These are phyloP conservation scores for Eupithecia insigniata DNA, from an alignment of 2,888 invertebrate genomes.

Conservation along the genomic window DNA sequence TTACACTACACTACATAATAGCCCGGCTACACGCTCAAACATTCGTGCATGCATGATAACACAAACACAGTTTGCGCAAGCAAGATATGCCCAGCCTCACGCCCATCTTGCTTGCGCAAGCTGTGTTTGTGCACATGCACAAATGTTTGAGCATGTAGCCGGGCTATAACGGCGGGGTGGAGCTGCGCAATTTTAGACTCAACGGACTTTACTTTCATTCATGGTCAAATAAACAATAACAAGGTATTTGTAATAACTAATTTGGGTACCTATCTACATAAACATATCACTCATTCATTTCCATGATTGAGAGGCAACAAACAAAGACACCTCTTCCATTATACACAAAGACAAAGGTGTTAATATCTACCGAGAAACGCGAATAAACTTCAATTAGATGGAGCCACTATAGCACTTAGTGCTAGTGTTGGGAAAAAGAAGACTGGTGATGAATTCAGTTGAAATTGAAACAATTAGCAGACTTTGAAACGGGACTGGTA, in stretches of 20 bases:
- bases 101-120: too few relatives aligned
- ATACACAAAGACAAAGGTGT: constrained; percentile 63
- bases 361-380: constrained; percentile 68
- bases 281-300: constrained; percentile 6
- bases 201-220: neutral
- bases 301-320: constrained; percentile 29
- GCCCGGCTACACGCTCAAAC: too few relatives aligned
- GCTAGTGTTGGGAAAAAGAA: constrained; percentile 36
- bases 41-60: too few relatives aligned
- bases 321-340: constrained; percentile 45
- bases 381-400: constrained; percentile 79
- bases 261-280: neutral
- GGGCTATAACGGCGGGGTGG: too few relatives aligned
- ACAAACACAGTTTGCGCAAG: too few relatives aligned
- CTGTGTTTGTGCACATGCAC: too few relatives aligned
- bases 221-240: neutral
- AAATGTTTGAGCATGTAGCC: too few relatives aligned
- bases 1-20: too few relatives aligned
- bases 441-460: constrained; percentile 1
- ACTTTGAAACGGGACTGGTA: neutral
- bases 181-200: neutral
- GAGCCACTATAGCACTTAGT: constrained; percentile 55
- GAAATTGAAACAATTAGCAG: neutral
- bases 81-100: too few relatives aligned
- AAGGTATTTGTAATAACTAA: neutral